phyloP scores from a whole-genome alignment of 2,113 vertebrate genomes.

The Prunella himalayana region DNA sequence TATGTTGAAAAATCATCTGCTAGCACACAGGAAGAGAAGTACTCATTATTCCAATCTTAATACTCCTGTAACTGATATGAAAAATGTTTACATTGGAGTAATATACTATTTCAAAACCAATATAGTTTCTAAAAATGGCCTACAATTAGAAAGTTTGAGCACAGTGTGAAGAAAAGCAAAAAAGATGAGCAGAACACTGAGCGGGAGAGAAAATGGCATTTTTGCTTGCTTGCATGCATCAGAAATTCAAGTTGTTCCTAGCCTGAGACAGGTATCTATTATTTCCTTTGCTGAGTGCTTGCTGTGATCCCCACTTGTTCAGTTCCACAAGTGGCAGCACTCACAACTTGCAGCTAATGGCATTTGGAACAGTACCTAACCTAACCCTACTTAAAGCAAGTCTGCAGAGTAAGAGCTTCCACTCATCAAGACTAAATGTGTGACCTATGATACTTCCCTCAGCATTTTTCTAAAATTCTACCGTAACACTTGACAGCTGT shows the following conservation, averaged over 20 bases:
- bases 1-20: slow-evolving; percentile 26
- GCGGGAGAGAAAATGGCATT: not conserved
- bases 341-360: not conserved
- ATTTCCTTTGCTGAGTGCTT: not conserved
- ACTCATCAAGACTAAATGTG: not conserved
- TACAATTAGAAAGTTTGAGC: not conserved
- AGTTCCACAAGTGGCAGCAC: not conserved
- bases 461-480: not conserved
- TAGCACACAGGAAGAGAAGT: not conserved
- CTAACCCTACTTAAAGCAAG: not conserved
- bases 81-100: slow-evolving; percentile 6
- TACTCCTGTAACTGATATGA: not conserved
- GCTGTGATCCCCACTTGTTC: not conserved
- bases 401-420: not conserved
- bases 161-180: not conserved
- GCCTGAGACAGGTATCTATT: not conserved
- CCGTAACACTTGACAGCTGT: not conserved
- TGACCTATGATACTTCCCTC: not conserved
- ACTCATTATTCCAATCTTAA: not conserved
- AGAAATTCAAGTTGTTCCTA: not conserved
- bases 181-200: not conserved
- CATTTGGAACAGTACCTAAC: not conserved
- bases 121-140: not conserved
- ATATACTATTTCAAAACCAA: slow-evolving; percentile 2
- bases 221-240: not conserved